Evolutionary conservation across 2,797 vertebrate species (phyloP), one percentile per base, ranked within the genome.

Genomic region (Neosilurus mollespiculum): DNA sequence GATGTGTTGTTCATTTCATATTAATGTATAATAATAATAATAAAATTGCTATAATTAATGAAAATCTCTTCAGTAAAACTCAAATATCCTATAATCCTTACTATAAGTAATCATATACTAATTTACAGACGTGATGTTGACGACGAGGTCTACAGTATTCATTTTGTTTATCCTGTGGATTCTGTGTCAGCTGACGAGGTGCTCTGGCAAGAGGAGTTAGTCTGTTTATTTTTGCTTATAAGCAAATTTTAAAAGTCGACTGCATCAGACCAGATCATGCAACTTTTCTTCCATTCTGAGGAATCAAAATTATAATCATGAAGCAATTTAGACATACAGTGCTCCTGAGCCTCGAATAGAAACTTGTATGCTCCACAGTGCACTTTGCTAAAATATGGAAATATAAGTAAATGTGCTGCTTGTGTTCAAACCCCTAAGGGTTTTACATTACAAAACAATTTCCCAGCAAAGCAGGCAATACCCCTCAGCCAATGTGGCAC

Each of bases 21-120:
- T 10, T 30, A 11, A 11, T 72, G 43, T 51, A 51, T n/a, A 54
- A 30, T 30, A 24, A 43, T 43, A 43, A 43, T 43, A 54, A 56
- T 30, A n/a, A 56, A 56, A 30, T 56, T 12, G 18, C 20, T 71
- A 26, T 26, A 53, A 53, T 53, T 58, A 10, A 75, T 75, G 56
- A 43, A n/a, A 62, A 61, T 20, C 56, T 22, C 30, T 34, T 11
- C 9, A 77, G 34, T 61, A 77, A 77, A 77, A 78, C 58, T 78
- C 34, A 24, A 49, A 62, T 34, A 37, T 77, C 14, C 20, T 15
- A 6, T 24, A 43, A 30, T 30, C n/a, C 37, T 24, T 78, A 30
- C 30, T 30, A 10, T 22, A 16, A n/a, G 34, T 14, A 22, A 11
- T 59, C 54, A 22, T 24, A 0, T 56, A 9, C 15, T 73, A 18